Percentiles rank a stretch among this genome's conserved stretches.
Conservation (phyloP, 1,140 invertebrate genomes). For the Listronotus oregonensis region DNA sequence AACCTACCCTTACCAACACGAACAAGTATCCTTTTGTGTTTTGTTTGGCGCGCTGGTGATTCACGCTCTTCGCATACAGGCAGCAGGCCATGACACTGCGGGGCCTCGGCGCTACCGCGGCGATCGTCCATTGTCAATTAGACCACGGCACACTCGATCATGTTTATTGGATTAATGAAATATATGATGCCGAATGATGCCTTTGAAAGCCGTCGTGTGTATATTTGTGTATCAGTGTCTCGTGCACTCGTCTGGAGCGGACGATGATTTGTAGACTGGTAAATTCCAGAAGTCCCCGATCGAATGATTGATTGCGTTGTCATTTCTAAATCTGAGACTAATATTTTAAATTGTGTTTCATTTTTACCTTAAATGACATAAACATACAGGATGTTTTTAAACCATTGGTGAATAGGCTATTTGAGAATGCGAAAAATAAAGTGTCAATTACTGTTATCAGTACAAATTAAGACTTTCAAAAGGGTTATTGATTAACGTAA, state of each 20-base stretch:
- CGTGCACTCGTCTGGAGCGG: slow-evolving; percentile 39
- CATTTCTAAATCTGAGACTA: no score
- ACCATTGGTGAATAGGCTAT: no score
- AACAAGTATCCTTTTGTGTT: no score
- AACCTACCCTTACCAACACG: no score
- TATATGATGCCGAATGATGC: slow-evolving; percentile 35
- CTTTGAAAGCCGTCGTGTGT: slow-evolving; percentile 24
- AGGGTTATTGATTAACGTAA: no score
- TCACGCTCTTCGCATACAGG: background rate
- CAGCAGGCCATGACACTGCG: slow-evolving; percentile 15
- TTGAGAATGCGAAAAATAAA: no score
- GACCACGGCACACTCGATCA: slow-evolving; percentile 39
- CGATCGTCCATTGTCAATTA: slow-evolving; percentile 41
- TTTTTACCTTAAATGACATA: no score
- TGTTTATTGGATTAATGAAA: slow-evolving; percentile 49
- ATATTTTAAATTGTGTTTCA: no score
- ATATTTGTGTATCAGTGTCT: slow-evolving; percentile 36
- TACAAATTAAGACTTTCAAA: no score
- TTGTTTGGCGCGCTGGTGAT: no score
- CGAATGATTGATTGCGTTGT: slow-evolving; percentile 3
- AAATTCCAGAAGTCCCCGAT: slow-evolving; percentile 7
- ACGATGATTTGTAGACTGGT: slow-evolving; percentile 36
- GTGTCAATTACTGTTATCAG: no score
- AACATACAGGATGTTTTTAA: no score
- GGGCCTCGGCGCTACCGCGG: slow-evolving; percentile 32